Percentiles rank a stretch among this genome's conserved stretches.
These are phyloP conservation scores for Melanotaenia nigrans DNA, from an alignment of 2,797 vertebrate genomes.

Conservation along the genomic window DNA sequence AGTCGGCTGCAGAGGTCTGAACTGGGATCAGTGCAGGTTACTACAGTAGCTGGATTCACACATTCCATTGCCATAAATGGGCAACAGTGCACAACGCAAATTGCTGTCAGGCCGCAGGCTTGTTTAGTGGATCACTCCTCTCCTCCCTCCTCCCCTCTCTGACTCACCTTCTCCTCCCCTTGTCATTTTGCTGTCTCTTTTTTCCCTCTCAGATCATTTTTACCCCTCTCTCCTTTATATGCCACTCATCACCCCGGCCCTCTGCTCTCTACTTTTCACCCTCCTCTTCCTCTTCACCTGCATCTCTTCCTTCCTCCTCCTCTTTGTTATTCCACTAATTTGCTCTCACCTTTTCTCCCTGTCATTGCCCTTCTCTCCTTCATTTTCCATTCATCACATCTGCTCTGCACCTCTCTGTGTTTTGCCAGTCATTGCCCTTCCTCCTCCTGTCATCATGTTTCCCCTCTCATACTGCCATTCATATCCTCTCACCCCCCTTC, in stretches of 20 bases:
- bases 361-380: constrained; percentile 54
- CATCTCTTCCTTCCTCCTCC: constrained; percentile 8
- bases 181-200: constrained; percentile 28
- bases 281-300: neutral
- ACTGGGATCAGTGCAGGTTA: constrained; percentile 68
- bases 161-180: constrained; percentile 16
- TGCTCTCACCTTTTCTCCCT: constrained; percentile 56
- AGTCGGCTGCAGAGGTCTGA: constrained; percentile 27
- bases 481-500: constrained; percentile 7
- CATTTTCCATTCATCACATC: constrained; percentile 61
- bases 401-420: constrained; percentile 18
- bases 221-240: constrained; percentile 1
- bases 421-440: constrained; percentile 24
- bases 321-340: constrained; percentile 55
- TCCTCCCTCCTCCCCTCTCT: constrained; percentile 3
- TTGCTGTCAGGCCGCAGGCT: constrained; percentile 49
- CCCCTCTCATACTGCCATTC: constrained; percentile 19
- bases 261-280: constrained; percentile 14
- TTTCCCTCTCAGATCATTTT: neutral
- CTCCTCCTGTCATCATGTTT: constrained; percentile 24
- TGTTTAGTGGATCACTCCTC: constrained; percentile 48
- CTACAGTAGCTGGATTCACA: constrained; percentile 53
- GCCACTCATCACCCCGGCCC: constrained; percentile 18
- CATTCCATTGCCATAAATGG: constrained; percentile 74
- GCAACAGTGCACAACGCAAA: constrained; percentile 50